phyloP scores from a whole-genome alignment of 2,797 vertebrate species.

The Neomorphus geoffroyi region DNA sequence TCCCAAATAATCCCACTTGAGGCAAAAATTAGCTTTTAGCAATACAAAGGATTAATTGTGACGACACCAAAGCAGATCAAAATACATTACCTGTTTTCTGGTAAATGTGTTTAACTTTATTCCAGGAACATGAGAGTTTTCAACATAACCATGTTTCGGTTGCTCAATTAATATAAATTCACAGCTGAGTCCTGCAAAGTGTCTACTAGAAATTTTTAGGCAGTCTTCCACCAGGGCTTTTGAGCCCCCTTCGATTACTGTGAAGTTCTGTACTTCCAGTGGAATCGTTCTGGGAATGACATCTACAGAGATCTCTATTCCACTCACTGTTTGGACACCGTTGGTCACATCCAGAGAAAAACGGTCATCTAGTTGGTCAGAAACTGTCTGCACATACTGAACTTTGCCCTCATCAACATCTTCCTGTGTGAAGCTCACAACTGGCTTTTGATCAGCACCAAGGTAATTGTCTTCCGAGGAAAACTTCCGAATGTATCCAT shows the following conservation, averaged over 20 bases:
- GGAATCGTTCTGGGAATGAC: constrained; percentile 86
- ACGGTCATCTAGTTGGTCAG: constrained; percentile 76
- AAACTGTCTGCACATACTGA: constrained; percentile 84
- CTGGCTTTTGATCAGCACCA: constrained; percentile 70
- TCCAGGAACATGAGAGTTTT: constrained; percentile 82
- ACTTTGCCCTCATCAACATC: constrained; percentile 84
- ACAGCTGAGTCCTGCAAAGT: constrained; percentile 86
- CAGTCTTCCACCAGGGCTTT: constrained; percentile 82
- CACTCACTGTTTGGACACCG: constrained; percentile 78
- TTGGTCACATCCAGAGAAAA: constrained; percentile 84
- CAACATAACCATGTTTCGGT: constrained; percentile 84
- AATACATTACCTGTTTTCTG: constrained; percentile 84
- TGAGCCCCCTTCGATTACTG: constrained; percentile 84
- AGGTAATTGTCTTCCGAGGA: constrained; percentile 74
- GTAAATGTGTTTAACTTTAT: constrained; percentile 83
- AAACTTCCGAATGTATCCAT: constrained; percentile 83
- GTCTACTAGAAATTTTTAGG: constrained; percentile 81
- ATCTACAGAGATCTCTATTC: constrained; percentile 81
- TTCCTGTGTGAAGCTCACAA: constrained; percentile 84
- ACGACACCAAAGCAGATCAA: not conserved
- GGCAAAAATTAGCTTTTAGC: not conserved
- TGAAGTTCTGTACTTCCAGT: constrained; percentile 84
- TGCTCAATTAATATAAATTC: constrained; percentile 82
- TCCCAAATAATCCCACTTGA: not conserved
- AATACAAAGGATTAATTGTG: not conserved